Percentiles rank a stretch among this genome's conserved stretches.
phyloP scores from a whole-genome alignment of 2,888 invertebrate species.

The Smittia aterrima region DNA sequence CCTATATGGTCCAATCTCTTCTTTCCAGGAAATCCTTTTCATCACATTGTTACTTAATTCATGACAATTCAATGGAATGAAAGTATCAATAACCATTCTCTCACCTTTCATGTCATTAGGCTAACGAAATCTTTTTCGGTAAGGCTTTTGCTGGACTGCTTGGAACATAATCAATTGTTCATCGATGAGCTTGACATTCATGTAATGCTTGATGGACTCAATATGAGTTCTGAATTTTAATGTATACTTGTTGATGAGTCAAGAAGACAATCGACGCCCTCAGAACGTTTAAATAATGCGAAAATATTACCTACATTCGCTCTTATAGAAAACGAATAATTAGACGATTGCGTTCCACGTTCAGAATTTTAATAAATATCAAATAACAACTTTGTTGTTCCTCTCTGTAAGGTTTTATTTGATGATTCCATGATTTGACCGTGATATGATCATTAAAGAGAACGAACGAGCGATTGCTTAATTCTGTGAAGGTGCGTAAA shows the following conservation, averaged over 20 bases:
- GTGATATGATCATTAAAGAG: background rate
- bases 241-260: background rate
- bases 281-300: background rate
- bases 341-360: background rate
- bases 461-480: background rate
- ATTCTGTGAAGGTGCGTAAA: background rate
- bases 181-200: background rate
- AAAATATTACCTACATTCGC: conserved; percentile 3
- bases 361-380: background rate
- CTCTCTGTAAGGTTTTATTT: background rate
- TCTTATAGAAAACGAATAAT: background rate
- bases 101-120: background rate
- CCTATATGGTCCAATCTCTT: too few relatives aligned
- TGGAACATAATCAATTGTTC: background rate
- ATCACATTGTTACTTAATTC: too few relatives aligned
- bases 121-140: too few relatives aligned
- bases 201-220: background rate
- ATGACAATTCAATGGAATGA: too few relatives aligned
- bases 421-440: background rate
- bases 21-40: too few relatives aligned
- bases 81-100: too few relatives aligned
- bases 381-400: background rate
- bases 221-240: background rate
- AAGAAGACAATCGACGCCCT: background rate
- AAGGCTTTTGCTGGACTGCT: too few relatives aligned